phyloP scores from a whole-genome alignment of 2,888 invertebrate genomes.

The Cenopis cana region DNA sequence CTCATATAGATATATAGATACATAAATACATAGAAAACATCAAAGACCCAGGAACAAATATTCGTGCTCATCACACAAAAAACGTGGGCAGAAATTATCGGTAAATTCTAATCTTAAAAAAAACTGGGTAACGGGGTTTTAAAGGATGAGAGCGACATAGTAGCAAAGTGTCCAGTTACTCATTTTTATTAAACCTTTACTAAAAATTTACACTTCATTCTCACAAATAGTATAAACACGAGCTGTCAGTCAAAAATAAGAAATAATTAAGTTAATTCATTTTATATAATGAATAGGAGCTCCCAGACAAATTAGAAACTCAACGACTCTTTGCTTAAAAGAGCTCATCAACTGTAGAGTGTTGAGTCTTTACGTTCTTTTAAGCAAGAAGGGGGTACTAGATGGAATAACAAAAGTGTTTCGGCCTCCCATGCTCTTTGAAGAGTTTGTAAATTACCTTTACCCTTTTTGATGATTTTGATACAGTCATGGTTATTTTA shows the following conservation, averaged over 20 bases:
- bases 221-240: not conserved
- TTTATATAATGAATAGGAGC: not conserved
- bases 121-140: no score
- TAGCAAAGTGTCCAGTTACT: no score
- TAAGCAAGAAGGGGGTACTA: not conserved
- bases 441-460: conserved; percentile 7
- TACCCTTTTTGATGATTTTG: conserved; percentile 1
- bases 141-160: no score
- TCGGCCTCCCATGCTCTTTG: not conserved
- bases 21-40: no score
- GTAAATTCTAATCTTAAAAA: no score
- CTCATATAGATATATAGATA: no score
- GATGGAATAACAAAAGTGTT: not conserved
- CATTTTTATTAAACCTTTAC: no score
- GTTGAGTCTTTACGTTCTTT: not conserved
- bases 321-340: not conserved
- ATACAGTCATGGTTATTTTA: not conserved
- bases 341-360: not conserved
- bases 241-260: not conserved
- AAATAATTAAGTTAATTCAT: not conserved
- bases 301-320: not conserved
- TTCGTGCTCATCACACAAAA: no score
- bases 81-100: no score
- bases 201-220: no score
- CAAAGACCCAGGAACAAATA: no score